Evolutionary conservation across 2,797 vertebrate genomes (phyloP).

Genomic region (Crotalus adamanteus): DNA sequence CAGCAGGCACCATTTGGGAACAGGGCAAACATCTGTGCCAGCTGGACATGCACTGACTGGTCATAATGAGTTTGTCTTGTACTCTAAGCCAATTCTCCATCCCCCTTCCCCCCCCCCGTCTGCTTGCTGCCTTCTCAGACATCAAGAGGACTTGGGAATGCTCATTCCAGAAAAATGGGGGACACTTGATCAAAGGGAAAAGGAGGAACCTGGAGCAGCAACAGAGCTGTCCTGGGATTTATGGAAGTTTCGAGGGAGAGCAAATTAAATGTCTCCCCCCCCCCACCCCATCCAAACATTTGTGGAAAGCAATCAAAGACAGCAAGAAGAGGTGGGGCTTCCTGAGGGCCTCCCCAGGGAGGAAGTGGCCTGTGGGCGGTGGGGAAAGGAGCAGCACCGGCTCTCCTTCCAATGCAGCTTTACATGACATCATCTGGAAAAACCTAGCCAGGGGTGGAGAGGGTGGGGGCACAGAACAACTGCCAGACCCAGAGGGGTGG

Average conservation of each 20-base stretch:
- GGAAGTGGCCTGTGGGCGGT: neutral
- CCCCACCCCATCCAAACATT: neutral
- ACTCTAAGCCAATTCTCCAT: neutral
- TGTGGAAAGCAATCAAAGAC: neutral
- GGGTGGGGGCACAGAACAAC: constrained; percentile 24
- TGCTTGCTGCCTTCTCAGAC: neutral
- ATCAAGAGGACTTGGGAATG: neutral
- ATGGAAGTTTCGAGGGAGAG: neutral
- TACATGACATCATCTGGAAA: constrained; percentile 31
- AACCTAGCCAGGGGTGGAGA: neutral
- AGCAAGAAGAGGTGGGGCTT: neutral
- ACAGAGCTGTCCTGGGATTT: neutral
- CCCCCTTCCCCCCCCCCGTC: rapidly evolving
- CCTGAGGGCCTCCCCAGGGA: neutral
- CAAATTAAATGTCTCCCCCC: neutral
- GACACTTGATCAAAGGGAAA: neutral
- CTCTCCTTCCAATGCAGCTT: neutral
- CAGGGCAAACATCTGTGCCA: neutral
- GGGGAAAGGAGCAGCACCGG: neutral
- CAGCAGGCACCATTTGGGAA: neutral
- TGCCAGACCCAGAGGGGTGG: constrained; percentile 1
- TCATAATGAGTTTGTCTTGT: too few relatives aligned
- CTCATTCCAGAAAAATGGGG: neutral
- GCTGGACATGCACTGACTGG: neutral
- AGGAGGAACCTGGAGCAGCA: neutral